Conservation (phyloP, 2,113 vertebrate genomes). For the Ammodytes dubius region DNA sequence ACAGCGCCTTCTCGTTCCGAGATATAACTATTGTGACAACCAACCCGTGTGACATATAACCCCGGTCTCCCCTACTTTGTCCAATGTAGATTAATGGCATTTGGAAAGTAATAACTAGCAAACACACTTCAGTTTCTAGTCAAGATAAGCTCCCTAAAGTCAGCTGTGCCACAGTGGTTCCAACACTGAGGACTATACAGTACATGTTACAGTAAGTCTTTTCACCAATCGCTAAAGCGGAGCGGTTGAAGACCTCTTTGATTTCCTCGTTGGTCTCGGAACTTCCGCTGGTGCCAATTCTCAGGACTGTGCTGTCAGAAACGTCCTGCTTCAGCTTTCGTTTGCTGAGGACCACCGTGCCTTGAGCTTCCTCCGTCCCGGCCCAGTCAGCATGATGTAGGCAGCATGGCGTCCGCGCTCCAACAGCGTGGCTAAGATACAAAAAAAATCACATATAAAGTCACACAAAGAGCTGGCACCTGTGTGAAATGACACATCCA, state of each 20-base stretch:
- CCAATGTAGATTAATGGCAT: conserved; percentile 23
- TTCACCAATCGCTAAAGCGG: conserved; percentile 86
- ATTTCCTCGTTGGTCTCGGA: conserved; percentile 79
- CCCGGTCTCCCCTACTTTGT: neutral
- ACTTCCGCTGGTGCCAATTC: conserved; percentile 56
- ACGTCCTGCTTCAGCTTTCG: conserved; percentile 89
- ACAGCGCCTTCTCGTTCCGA: too few species aligned
- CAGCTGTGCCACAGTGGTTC: neutral
- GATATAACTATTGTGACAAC: too few species aligned
- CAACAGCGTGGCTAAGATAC: conserved; percentile 85
- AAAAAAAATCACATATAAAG: conserved; percentile 34
- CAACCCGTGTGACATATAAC: too few species aligned
- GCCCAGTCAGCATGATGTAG: conserved; percentile 89
- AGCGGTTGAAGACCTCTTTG: conserved; percentile 88
- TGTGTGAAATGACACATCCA: too few species aligned
- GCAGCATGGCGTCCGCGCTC: conserved; percentile 93
- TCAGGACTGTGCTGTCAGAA: conserved; percentile 76
- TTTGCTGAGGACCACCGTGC: conserved; percentile 87
- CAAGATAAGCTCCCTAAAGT: neutral
- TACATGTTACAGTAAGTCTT: neutral
- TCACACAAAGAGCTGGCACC: neutral
- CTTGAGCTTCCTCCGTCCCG: conserved; percentile 38
- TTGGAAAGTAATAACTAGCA: conserved; percentile 24
- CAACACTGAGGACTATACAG: neutral
- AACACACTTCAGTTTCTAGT: conserved; percentile 41